Percentiles rank a stretch among this genome's conserved stretches.
These are phyloP conservation scores for Eurytoma californica DNA, from an alignment of 2,888 invertebrate genomes.

Conservation along the genomic window DNA sequence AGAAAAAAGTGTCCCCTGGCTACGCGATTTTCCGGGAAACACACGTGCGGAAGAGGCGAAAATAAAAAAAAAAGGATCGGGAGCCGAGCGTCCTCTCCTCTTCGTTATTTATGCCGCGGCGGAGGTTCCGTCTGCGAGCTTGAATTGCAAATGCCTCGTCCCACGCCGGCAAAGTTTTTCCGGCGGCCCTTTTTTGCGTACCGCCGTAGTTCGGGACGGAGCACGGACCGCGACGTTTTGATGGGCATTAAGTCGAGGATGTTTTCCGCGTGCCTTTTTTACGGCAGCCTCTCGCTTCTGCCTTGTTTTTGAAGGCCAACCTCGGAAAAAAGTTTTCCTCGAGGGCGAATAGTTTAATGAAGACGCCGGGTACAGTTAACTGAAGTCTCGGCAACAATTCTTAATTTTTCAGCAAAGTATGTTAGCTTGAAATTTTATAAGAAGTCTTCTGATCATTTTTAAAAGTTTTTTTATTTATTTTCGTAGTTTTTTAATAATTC, in stretches of 20 bases:
- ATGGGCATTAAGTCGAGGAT: slow-evolving; percentile 12
- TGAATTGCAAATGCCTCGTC: slow-evolving; percentile 41
- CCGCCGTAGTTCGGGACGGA: background rate
- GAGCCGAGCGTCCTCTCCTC: background rate
- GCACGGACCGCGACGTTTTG: slow-evolving; percentile 8
- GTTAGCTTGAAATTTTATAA: no score
- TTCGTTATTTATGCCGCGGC: slow-evolving; percentile 47
- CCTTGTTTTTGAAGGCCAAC: no score
- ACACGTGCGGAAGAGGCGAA: background rate
- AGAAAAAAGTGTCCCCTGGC: background rate
- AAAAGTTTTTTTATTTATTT: no score
- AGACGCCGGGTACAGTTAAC: no score
- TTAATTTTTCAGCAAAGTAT: no score
- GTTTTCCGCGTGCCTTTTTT: background rate
- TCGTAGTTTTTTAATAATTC: no score
- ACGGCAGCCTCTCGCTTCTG: no score
- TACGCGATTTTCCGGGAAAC: slow-evolving; percentile 2
- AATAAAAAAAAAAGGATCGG: slow-evolving; percentile 1
- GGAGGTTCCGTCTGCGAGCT: slow-evolving; percentile 22
- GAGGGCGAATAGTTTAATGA: no score
- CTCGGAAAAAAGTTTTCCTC: no score
- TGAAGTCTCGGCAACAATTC: no score
- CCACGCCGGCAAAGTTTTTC: slow-evolving; percentile 24
- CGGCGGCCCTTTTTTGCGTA: background rate
- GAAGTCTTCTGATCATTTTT: no score